Evolutionary conservation across 2,888 invertebrate species (phyloP).

Genomic region (Pachydiplax longipennis): DNA sequence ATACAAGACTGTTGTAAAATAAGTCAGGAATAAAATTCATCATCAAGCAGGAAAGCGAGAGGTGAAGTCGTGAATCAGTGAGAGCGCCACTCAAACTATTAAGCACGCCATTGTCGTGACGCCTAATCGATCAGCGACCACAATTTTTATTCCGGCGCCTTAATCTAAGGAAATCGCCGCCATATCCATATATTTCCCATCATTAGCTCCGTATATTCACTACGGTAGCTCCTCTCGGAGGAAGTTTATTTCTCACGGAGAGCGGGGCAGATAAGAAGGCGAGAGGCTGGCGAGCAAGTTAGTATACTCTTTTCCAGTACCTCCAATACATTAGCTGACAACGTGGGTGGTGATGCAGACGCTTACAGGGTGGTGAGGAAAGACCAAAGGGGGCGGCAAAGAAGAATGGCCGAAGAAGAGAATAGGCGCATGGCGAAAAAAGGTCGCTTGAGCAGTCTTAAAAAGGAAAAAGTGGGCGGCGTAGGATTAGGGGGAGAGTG

Average conservation of each 20-base stretch:
- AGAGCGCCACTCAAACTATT: too few species aligned
- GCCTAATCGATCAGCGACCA: too few species aligned
- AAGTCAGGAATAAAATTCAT: too few species aligned
- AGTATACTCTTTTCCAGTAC: conserved; percentile 10
- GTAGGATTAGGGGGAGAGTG: not conserved
- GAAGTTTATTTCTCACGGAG: not conserved
- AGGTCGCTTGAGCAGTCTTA: not conserved
- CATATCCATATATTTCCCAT: too few species aligned
- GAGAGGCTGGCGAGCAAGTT: not conserved
- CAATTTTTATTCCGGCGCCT: too few species aligned
- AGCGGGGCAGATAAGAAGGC: not conserved
- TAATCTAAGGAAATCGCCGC: too few species aligned
- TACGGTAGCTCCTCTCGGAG: too few species aligned
- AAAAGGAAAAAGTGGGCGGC: not conserved
- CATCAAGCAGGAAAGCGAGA: too few species aligned
- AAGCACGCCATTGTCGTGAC: too few species aligned
- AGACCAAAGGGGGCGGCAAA: not conserved
- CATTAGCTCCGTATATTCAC: too few species aligned
- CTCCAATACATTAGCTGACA: conserved; percentile 43
- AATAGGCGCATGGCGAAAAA: conserved; percentile 17
- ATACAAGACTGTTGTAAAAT: too few species aligned
- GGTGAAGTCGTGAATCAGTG: too few species aligned
- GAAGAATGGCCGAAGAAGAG: conserved; percentile 44
- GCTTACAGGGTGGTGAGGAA: conserved; percentile 11
- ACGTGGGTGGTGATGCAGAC: conserved; percentile 40